Base-by-base conservation (phyloP, 2,797 vertebrate genomes). In the Threskiornis aethiopicus region DNA sequence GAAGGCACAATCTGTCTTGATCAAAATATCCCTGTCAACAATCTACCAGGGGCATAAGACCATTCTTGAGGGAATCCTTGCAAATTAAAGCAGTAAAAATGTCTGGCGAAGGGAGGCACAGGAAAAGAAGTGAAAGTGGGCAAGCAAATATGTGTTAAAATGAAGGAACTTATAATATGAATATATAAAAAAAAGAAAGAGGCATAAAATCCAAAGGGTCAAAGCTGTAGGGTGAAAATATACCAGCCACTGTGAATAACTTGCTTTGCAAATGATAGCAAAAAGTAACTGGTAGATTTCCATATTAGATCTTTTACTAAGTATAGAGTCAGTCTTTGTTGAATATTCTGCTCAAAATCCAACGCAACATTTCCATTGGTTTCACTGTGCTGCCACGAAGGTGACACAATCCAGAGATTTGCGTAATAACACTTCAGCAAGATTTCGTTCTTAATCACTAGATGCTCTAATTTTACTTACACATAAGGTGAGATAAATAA, bases 21-120 rank as follows among this genome's bases (percentile, higher is more conserved):
- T 91, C 62, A 75, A 87, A 44, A 78, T 79, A 87, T 82, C 80
- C 42, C 47, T 80, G 37, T 80, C 67, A 59, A 5, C 66, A 1
- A 1, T 87, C 61, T 71, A 61, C 37, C 18, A 70, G 76, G 1
- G 2, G 33, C 41, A 13, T 55, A 42, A 77, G 64, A 71, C 52
- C 77, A 41, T 77, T 77, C 77, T 77, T 90, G 57, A 71, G 77
- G 88, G 69, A 93, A 84, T 86, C 44, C 57, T 57, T 90, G n/a
- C 55, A 84, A 90, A 75, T 58, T 73, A 92, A 93, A 95, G 84
- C 86, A 77, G 47, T 87, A 59, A 81, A 93, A 96, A 70, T 67
- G 64, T 21, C 49, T 83, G 52, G 37, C 15, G 4, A 81, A 64
- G 44, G 8, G 8, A 92, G 16, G 62, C 54, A 79, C 25, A 33